Conservation (phyloP, 2,888 invertebrate genomes). For the Zele albiditarsus region DNA sequence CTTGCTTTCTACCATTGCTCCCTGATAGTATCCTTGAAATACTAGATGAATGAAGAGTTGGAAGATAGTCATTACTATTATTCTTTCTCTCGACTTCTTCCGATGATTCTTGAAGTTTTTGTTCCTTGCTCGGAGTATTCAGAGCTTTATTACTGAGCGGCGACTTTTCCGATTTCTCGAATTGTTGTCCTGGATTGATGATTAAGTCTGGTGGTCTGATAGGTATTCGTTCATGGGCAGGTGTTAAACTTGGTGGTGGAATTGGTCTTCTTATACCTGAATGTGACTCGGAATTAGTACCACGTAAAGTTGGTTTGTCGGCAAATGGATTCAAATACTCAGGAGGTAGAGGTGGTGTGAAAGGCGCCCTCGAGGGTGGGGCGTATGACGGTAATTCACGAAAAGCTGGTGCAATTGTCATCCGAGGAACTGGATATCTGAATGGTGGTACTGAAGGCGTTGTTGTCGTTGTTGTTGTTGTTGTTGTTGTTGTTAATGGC, state of each 20-base stretch:
- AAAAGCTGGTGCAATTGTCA: slow-evolving; percentile 64
- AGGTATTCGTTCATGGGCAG: slow-evolving; percentile 88
- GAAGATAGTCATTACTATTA: slow-evolving; percentile 78
- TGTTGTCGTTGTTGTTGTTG: slow-evolving; percentile 75
- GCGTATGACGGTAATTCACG: slow-evolving; percentile 88
- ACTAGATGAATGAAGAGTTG: slow-evolving; percentile 85
- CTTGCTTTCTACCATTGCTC: slow-evolving; percentile 88
- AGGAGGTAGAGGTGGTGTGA: slow-evolving; percentile 88
- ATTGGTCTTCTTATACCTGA: slow-evolving; percentile 78
- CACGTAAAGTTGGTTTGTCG: slow-evolving; percentile 90
- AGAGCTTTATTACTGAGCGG: slow-evolving; percentile 61
- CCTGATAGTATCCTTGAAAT: slow-evolving; percentile 90
- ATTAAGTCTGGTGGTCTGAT: slow-evolving; percentile 80
- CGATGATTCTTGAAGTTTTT: slow-evolving; percentile 51
- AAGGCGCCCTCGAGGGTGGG: slow-evolving; percentile 84
- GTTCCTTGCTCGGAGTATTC: slow-evolving; percentile 61
- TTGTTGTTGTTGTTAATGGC: slow-evolving; percentile 75
- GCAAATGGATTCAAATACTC: slow-evolving; percentile 90
- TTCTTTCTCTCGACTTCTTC: slow-evolving; percentile 60
- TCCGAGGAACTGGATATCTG: slow-evolving; percentile 59
- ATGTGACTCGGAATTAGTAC: slow-evolving; percentile 77
- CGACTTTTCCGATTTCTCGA: slow-evolving; percentile 59
- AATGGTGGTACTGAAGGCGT: slow-evolving; percentile 48
- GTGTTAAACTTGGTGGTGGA: slow-evolving; percentile 88
- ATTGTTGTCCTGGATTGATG: slow-evolving; percentile 56